Percentiles rank a stretch among this genome's conserved stretches.
Evolutionary conservation across 2,797 vertebrate genomes (phyloP).

Genomic region (Typhlichthys subterraneus): DNA sequence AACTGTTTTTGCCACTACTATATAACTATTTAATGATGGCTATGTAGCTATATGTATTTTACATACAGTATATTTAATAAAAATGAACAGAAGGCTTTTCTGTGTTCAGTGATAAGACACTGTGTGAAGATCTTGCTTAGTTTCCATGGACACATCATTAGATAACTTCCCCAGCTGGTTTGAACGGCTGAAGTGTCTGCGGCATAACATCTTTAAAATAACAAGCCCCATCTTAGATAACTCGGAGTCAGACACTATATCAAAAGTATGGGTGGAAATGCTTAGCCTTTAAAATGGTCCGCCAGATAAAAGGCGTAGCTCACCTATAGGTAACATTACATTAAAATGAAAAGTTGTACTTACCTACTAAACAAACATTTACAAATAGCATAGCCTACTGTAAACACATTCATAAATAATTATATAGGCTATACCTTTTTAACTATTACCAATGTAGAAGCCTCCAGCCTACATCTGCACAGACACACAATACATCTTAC

Average conservation of each 20-base stretch:
- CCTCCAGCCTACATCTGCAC: too few relatives aligned
- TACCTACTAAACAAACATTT: too few relatives aligned
- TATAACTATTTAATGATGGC: too few relatives aligned
- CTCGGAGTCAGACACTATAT: slow-evolving; percentile 9
- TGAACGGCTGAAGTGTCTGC: slow-evolving; percentile 51
- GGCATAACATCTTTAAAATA: slow-evolving; percentile 53
- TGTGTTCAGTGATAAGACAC: slow-evolving; percentile 53
- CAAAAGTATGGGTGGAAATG: background rate
- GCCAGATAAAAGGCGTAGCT: background rate
- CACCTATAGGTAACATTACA: slow-evolving; percentile 2
- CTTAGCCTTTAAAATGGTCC: slow-evolving; percentile 10
- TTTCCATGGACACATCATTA: slow-evolving; percentile 81
- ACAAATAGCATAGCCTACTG: too few relatives aligned
- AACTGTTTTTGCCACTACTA: too few relatives aligned
- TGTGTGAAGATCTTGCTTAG: slow-evolving; percentile 65
- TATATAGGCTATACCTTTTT: too few relatives aligned
- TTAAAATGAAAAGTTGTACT: background rate
- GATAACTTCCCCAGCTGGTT: slow-evolving; percentile 70
- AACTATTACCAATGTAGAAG: too few relatives aligned
- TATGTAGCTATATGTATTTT: too few relatives aligned
- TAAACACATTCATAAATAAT: too few relatives aligned
- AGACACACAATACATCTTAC: too few relatives aligned
- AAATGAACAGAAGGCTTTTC: slow-evolving; percentile 50
- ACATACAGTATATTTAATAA: background rate
- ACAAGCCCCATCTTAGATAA: slow-evolving; percentile 53